Conservation (phyloP, 2,888 invertebrate species). For the Lutraria lutraria region DNA sequence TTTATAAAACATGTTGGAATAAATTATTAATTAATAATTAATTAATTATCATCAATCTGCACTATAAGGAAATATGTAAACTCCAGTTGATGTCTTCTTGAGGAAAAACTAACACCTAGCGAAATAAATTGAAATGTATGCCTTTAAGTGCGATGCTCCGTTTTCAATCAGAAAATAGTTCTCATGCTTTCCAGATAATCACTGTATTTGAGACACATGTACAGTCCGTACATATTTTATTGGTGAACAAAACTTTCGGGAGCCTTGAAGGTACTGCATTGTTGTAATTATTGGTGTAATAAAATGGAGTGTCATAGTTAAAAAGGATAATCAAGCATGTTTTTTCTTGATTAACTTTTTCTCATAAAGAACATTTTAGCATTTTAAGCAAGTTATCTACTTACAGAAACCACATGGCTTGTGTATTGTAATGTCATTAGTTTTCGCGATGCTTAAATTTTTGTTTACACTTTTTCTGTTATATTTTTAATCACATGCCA, state of each 20-base stretch:
- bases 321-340: neutral
- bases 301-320: constrained; percentile 23
- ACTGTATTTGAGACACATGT: neutral
- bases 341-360: neutral
- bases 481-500: neutral
- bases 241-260: neutral
- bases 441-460: constrained; percentile 19
- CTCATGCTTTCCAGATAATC: neutral
- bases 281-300: neutral
- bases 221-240: neutral
- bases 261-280: neutral
- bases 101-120: too few relatives aligned
- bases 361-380: neutral
- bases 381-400: neutral
- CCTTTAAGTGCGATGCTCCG: neutral
- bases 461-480: neutral
- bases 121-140: neutral
- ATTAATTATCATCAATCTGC: too few relatives aligned
- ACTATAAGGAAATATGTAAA: too few relatives aligned
- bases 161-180: neutral
- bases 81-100: too few relatives aligned
- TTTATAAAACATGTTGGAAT: neutral
- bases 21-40: too few relatives aligned
- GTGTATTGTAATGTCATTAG: neutral
- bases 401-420: neutral